These are phyloP conservation scores for Agriopis marginaria DNA, from an alignment of 2,888 invertebrate genomes.

Conservation along the genomic window DNA sequence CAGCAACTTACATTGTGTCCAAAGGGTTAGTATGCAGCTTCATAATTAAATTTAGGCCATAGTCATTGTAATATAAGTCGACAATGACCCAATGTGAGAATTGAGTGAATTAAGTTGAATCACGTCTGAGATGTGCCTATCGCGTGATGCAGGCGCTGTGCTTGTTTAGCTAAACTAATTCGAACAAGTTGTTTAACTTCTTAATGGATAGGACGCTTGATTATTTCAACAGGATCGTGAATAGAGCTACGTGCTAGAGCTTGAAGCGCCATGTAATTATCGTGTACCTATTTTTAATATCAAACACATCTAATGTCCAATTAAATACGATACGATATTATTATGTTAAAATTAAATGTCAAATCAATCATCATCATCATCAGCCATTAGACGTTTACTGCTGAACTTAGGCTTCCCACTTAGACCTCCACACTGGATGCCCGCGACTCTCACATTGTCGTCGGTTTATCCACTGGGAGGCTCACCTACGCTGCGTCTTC, in stretches of 20 bases:
- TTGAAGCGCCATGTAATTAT: not conserved
- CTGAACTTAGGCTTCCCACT: no score
- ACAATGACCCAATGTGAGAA: slow-evolving; percentile 75
- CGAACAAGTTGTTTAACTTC: not conserved
- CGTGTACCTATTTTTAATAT: not conserved
- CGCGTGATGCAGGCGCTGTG: slow-evolving; percentile 66
- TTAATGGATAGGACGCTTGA: slow-evolving; percentile 1
- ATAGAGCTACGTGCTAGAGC: not conserved
- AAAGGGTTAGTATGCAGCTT: slow-evolving; percentile 48
- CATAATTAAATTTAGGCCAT: slow-evolving; percentile 85
- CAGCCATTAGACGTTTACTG: no score
- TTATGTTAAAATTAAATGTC: no score
- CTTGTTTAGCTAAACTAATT: slow-evolving; percentile 43
- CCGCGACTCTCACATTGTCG: no score
- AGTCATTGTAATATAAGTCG: slow-evolving; percentile 70
- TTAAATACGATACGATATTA: no score
- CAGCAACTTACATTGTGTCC: slow-evolving; percentile 7
- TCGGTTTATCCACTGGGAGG: no score
- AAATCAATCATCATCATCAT: no score
- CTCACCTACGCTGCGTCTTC: no score
- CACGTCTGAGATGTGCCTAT: slow-evolving; percentile 73
- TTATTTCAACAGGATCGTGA: not conserved
- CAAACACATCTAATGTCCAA: no score
- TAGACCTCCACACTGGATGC: no score
- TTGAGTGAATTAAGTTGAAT: slow-evolving; percentile 80